Percentiles rank a stretch among this genome's conserved stretches.
Evolutionary conservation across 2,888 invertebrate genomes (phyloP).

Genomic region (Drosophila robusta): DNA sequence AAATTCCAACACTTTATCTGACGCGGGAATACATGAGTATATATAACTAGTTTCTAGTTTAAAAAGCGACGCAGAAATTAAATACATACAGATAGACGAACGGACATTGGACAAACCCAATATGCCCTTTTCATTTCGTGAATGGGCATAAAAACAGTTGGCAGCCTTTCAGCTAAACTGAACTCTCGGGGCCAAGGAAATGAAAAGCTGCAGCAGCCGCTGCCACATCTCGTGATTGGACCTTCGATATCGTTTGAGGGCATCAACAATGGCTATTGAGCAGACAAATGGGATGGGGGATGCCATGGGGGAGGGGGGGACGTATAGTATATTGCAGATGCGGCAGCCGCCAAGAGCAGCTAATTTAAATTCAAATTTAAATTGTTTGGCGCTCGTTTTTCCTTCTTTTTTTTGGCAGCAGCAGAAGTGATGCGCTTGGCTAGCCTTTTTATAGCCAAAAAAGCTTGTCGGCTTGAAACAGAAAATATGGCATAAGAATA

Average conservation of each 20-base stretch:
- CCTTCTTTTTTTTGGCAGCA: slow-evolving; percentile 54
- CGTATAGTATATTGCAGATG: slow-evolving; percentile 48
- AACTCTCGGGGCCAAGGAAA: slow-evolving; percentile 30
- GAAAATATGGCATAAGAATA: too few relatives aligned
- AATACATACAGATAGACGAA: too few relatives aligned
- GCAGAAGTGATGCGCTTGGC: slow-evolving; percentile 28
- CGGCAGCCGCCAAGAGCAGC: slow-evolving; percentile 57
- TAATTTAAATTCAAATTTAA: slow-evolving; percentile 80
- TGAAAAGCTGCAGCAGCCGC: slow-evolving; percentile 31
- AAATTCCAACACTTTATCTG: too few relatives aligned
- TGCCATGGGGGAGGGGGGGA: background rate
- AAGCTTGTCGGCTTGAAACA: too few relatives aligned
- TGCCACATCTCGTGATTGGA: slow-evolving; percentile 60
- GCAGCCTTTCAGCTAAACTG: slow-evolving; percentile 44
- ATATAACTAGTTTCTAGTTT: too few relatives aligned
- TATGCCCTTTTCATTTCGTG: background rate
- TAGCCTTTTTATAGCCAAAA: slow-evolving; percentile 11
- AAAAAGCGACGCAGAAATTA: too few relatives aligned
- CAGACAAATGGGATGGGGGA: background rate
- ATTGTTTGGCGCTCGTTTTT: slow-evolving; percentile 67
- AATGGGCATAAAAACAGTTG: slow-evolving; percentile 38
- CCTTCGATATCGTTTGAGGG: slow-evolving; percentile 69
- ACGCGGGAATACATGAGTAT: too few relatives aligned
- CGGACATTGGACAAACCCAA: too few relatives aligned
- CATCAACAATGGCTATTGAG: slow-evolving; percentile 56